phyloP scores from a whole-genome alignment of 2,797 vertebrate genomes.

The Spinus pinus region DNA sequence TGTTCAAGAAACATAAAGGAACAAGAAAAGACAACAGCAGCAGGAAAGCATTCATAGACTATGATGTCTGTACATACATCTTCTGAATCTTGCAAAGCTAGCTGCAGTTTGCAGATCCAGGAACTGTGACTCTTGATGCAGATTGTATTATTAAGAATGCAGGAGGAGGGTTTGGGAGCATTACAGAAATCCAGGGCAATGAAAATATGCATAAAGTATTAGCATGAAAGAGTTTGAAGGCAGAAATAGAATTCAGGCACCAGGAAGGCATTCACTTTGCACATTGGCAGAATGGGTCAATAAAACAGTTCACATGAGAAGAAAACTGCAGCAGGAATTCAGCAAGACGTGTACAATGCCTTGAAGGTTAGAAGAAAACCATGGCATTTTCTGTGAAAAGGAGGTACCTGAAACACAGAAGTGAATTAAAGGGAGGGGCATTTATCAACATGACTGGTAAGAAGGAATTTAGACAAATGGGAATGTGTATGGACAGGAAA shows the following conservation, averaged over 20 bases:
- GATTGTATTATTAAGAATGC: neutral
- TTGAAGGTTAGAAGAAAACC: neutral
- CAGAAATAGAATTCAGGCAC: neutral
- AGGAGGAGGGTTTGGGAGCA: neutral
- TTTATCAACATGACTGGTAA: neutral
- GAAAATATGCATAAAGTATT: neutral
- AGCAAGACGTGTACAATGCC: rapidly evolving
- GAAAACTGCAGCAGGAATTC: neutral
- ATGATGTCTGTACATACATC: neutral
- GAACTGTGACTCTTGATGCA: neutral
- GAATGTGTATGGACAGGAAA: neutral
- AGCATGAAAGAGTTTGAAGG: neutral
- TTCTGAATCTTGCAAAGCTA: neutral
- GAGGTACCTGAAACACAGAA: neutral
- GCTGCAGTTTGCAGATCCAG: neutral
- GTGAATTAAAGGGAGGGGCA: neutral
- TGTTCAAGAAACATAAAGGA: neutral
- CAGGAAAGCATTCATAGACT: neutral
- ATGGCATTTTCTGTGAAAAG: neutral
- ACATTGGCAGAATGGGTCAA: neutral
- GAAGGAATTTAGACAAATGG: neutral
- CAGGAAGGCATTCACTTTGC: neutral
- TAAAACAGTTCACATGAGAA: neutral
- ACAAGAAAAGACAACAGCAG: neutral
- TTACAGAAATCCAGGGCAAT: neutral